A percentile compares a stretch with the other conserved stretches of the same genome.
phyloP scores from a whole-genome alignment of 2,113 vertebrate genomes.

The Arvicanthis niloticus region DNA sequence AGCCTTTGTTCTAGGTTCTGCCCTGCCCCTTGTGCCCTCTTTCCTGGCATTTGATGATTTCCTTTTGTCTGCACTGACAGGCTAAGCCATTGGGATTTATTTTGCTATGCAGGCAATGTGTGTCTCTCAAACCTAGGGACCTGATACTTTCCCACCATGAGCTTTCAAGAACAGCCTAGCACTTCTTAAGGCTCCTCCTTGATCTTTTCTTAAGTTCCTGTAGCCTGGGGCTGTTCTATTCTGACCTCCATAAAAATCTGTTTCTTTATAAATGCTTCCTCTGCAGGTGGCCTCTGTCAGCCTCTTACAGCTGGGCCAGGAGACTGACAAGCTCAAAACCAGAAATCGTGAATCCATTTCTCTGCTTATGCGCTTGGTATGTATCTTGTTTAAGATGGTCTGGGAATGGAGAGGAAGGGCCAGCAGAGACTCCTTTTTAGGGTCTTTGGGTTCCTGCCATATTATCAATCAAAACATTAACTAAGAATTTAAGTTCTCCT shows the following conservation, averaged over 20 bases:
- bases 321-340: slow-evolving; percentile 88
- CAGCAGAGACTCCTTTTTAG: slow-evolving; percentile 1
- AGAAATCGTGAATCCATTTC: slow-evolving; percentile 95
- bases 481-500: not conserved
- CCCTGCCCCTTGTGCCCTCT: not conserved
- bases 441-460: slow-evolving; percentile 38
- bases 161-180: not conserved
- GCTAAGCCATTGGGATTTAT: not conserved
- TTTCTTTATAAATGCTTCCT: slow-evolving; percentile 58
- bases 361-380: slow-evolving; percentile 94
- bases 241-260: slow-evolving; percentile 75
- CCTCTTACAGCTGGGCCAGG: slow-evolving; percentile 94
- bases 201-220: slow-evolving; percentile 68
- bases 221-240: slow-evolving; percentile 65
- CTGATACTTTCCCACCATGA: not conserved
- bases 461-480: slow-evolving; percentile 28
- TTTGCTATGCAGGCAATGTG: not conserved
- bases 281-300: slow-evolving; percentile 93
- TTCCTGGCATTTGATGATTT: not conserved
- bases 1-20: slow-evolving; percentile 28
- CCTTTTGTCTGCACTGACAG: not conserved
- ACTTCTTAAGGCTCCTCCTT: slow-evolving; percentile 57
- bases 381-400: slow-evolving; percentile 49
- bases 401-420: not conserved
- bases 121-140: not conserved